phyloP scores from a whole-genome alignment of 2,888 invertebrate species.

The Melanostoma mellinum region DNA sequence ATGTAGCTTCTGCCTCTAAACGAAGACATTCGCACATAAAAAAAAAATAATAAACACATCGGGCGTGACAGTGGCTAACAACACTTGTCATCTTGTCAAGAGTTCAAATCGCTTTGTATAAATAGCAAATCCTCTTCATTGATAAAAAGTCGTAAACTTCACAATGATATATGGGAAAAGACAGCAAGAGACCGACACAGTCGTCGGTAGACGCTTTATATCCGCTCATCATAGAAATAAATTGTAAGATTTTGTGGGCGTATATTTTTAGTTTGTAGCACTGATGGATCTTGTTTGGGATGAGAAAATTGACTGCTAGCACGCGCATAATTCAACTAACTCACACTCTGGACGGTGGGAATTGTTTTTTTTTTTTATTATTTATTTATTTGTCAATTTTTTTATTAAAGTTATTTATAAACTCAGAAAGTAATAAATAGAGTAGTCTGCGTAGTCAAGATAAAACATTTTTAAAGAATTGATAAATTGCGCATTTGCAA shows the following conservation, averaged over 20 bases:
- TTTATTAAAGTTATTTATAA: background rate
- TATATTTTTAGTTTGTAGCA: conserved; percentile 26
- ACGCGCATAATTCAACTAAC: conserved; percentile 43
- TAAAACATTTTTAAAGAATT: no score
- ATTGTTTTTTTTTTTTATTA: conserved; percentile 5
- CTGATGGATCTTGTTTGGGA: conserved; percentile 31
- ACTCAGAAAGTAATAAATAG: no score
- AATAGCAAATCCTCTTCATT: conserved; percentile 44
- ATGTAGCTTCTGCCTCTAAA: conserved; percentile 1
- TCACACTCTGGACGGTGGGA: background rate
- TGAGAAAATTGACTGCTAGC: conserved; percentile 53
- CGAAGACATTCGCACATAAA: conserved; percentile 25
- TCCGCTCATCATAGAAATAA: conserved; percentile 51
- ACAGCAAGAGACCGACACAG: conserved; percentile 2
- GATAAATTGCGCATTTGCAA: no score
- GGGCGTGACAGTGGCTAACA: conserved; percentile 2
- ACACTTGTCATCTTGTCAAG: conserved; percentile 24
- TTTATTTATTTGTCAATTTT: background rate
- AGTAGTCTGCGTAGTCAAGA: no score
- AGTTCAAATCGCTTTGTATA: background rate
- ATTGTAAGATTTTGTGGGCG: conserved; percentile 58
- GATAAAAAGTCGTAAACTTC: conserved; percentile 44
- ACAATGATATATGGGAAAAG: conserved; percentile 35
- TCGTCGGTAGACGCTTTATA: conserved; percentile 13
- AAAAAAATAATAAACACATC: background rate